Evolutionary conservation across 2,797 vertebrate genomes (phyloP).

Genomic region (Salmo trutta): DNA sequence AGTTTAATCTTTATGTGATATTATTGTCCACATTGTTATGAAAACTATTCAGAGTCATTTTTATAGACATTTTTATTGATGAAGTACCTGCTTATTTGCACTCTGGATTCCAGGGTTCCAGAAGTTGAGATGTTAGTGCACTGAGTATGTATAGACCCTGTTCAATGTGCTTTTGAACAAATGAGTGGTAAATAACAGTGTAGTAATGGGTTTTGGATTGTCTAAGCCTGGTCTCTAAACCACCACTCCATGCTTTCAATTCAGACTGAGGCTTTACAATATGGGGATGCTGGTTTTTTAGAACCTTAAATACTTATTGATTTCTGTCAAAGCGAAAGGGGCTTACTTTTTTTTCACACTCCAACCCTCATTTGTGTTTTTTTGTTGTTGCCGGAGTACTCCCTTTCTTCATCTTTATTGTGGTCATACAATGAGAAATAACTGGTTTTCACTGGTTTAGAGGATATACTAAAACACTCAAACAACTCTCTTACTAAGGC

Average conservation of each 20-base stretch:
- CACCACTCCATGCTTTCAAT: neutral
- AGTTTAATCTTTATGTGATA: too few relatives aligned
- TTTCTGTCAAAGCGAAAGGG: conserved; percentile 58
- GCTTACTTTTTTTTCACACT: conserved; percentile 26
- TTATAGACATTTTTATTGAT: neutral
- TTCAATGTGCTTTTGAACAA: conserved; percentile 14
- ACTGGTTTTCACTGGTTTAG: conserved; percentile 52
- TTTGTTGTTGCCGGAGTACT: conserved; percentile 33
- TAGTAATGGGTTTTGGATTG: neutral
- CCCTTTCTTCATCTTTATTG: conserved; percentile 47
- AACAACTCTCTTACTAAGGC: conserved; percentile 28
- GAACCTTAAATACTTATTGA: conserved; percentile 74
- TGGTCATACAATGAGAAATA: conserved; percentile 47
- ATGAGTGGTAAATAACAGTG: neutral
- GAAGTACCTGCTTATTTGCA: neutral
- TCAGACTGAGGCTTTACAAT: conserved; percentile 30
- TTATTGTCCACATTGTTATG: neutral
- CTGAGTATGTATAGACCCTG: neutral
- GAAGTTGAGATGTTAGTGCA: neutral
- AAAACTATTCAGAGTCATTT: neutral
- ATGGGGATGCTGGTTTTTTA: conserved; percentile 41
- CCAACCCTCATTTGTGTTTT: neutral
- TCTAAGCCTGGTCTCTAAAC: neutral
- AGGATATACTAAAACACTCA: conserved; percentile 43
- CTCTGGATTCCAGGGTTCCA: neutral